Evolutionary conservation across 1,140 invertebrate genomes (phyloP), one percentile per base, ranked within the genome.

Genomic region (Drosophila ironensis): DNA sequence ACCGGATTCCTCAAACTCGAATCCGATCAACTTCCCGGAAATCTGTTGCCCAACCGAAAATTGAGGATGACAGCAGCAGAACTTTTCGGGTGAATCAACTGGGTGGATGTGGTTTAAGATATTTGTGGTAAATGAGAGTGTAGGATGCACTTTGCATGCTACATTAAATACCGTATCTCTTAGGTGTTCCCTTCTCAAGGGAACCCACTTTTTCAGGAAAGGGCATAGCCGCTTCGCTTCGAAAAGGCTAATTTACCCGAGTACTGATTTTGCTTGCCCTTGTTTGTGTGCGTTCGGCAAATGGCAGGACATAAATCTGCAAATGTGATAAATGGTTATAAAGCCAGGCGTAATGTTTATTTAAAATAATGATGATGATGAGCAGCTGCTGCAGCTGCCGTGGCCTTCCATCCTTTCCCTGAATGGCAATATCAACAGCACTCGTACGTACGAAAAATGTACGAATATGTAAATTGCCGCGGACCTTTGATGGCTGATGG

Each of bases 321-420:
- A 78, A 84, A 84, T 84, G 78, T 82, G 78, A 82, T 82, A 82
- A 86, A 82, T 82, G 78, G 73, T 76, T 74, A 72, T 70, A 78
- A 86, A 74, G 78, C 78, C 73, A 73, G 47, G 80, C 73, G 50
- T 61, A 82, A 82, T 78, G 78, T 67, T 86, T 86, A 84, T 84
- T 74, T 78, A 78, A 86, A 86, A 86, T 86, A 78, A 84, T 84
- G 80, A 84, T 84, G 78, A 86, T 84, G 78, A 86, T 67, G 50
- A 63, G 68, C 57, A 61, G 42, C 61, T 59, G 75, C 75, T 37
- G 24, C 38, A 44, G 28, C 19, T 28, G 6, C 38, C 11, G 19
- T 54, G 3, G 27, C 33, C 41, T 11, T 11, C 30, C 30, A 24
- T 17, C 17, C 44, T 35, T 41, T 44, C 6, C 35, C 12, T 4